Evolutionary conservation across 2,797 vertebrate species (phyloP), one percentile per base, ranked within the genome.

Genomic region (Characodon lateralis): DNA sequence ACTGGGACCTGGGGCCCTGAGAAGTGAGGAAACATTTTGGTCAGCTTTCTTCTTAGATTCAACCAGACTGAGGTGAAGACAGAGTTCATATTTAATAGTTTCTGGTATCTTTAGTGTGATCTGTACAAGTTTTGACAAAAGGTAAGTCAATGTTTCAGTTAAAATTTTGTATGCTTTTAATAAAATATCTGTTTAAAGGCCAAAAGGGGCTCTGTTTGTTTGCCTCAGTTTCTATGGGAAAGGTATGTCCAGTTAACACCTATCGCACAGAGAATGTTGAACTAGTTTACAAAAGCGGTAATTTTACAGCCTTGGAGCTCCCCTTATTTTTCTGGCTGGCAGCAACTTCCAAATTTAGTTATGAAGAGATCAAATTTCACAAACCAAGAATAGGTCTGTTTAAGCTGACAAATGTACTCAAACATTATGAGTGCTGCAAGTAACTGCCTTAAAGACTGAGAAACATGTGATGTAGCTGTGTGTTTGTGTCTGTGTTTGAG

Each of bases 361-460:
- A 56, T 71, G 89, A 88, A 86, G 84, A 90, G 89, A 90, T 89
- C 90, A 74, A 85, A 90, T 95, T 94, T 92, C 92, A 88, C 77
- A 73, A 72, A 66, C 90, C 76, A 31, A 85, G 87, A 93, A 94
- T 93, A 94, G 91, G 83, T 74, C 82, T 55, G 78, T 84, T 76
- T 65, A 72, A 79, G 80, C 46, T 74, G 68, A 78, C 68, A 73
- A 87, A 76, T 79, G 74, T 53, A 74, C 59, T 81, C 4, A 2
- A 59, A 78, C 71, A 74, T 41, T 73, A n/a, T 26, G 1, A 78
- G 22, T 75, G 53, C 43, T 65, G 16, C 53, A 61, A 74, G 22
- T 28, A 41, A 53, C 22, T 1, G 56, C 43, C 43, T 58, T 31
- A 78, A n/a, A 71, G 41, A 76, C 24, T 10, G 4, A 69, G 41